Evolutionary conservation across 2,888 invertebrate species (phyloP).

Genomic region (Sesia bembeciformis): DNA sequence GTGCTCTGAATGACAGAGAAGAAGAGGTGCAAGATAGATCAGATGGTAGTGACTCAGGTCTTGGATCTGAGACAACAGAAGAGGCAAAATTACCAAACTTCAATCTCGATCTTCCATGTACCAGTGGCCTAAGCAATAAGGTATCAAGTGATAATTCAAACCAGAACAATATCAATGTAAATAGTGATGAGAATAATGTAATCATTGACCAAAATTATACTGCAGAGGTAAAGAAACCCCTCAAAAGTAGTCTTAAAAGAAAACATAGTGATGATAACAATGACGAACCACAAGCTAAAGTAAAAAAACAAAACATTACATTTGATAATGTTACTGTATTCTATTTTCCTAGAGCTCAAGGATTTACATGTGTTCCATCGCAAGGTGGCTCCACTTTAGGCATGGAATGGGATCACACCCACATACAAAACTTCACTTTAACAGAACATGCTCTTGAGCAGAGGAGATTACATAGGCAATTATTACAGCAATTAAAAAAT

Average conservation of each 20-base stretch:
- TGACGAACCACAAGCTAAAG: constrained; percentile 68
- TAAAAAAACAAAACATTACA: constrained; percentile 86
- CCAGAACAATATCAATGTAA: constrained; percentile 12
- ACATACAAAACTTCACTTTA: constrained; percentile 85
- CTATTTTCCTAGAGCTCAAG: constrained; percentile 95
- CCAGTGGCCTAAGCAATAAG: constrained; percentile 25
- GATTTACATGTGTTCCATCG: constrained; percentile 93
- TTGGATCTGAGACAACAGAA: constrained; percentile 83
- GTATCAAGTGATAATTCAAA: constrained; percentile 1
- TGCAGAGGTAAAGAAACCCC: constrained; percentile 27
- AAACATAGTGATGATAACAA: constrained; percentile 58
- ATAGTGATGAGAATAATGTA: constrained; percentile 17
- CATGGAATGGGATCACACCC: constrained; percentile 85
- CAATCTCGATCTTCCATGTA: constrained; percentile 42
- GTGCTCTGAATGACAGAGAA: constrained; percentile 56
- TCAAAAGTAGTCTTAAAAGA: constrained; percentile 80
- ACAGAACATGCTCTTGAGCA: constrained; percentile 93
- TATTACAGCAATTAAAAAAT: constrained; percentile 81
- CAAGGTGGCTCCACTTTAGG: constrained; percentile 94
- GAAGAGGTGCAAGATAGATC: constrained; percentile 80
- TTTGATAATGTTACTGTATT: constrained; percentile 95
- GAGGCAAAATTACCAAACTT: constrained; percentile 61
- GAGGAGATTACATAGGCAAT: constrained; percentile 87
- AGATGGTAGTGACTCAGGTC: constrained; percentile 88
- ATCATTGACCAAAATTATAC: constrained; percentile 16